Conservation (phyloP, 2,888 invertebrate genomes). For the Ecliptopera silaceata region DNA sequence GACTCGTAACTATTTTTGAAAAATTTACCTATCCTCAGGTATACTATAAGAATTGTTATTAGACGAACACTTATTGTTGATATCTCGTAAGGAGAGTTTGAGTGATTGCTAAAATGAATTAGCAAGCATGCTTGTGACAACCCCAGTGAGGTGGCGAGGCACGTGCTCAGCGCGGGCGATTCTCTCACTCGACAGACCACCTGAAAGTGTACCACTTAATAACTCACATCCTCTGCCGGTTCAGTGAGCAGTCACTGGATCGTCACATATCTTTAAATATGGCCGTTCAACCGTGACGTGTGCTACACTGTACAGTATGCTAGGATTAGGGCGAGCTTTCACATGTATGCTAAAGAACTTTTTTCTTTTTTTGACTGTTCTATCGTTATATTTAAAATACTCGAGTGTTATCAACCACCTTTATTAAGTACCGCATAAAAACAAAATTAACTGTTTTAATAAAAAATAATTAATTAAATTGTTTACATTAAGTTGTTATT, state of each 20-base stretch:
- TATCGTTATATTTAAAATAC: background rate
- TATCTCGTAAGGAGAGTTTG: too few relatives aligned
- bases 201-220: conserved; percentile 82
- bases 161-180: conserved; percentile 50
- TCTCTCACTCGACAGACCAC: conserved; percentile 82
- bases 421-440: too few relatives aligned
- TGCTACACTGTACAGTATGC: conserved; percentile 52
- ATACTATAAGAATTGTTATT: too few relatives aligned
- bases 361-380: too few relatives aligned
- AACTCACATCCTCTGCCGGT: conserved; percentile 80
- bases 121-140: conserved; percentile 18
- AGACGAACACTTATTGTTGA: too few relatives aligned
- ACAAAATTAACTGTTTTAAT: too few relatives aligned
- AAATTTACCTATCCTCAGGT: too few relatives aligned
- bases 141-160: conserved; percentile 27
- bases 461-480: too few relatives aligned
- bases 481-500: too few relatives aligned
- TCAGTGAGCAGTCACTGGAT: conserved; percentile 80
- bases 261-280: conserved; percentile 82
- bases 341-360: conserved; percentile 15
- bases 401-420: too few relatives aligned
- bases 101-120: background rate
- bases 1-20: too few relatives aligned
- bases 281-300: conserved; percentile 69
- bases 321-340: conserved; percentile 28